These are phyloP conservation scores for Rhyacophila evoluta DNA, from an alignment of 2,888 invertebrate species.

Conservation along the genomic window DNA sequence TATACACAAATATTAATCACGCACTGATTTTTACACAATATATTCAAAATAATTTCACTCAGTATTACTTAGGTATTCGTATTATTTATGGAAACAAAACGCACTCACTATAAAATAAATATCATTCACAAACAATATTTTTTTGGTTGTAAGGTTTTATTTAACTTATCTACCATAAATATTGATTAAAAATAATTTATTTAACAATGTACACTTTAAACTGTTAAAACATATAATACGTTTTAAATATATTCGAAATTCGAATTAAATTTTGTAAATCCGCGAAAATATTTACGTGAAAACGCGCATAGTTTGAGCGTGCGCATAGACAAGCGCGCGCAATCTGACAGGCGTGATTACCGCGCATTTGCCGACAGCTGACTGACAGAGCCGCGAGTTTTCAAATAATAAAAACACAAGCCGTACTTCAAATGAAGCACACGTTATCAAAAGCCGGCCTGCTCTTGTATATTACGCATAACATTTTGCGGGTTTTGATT, in stretches of 20 bases:
- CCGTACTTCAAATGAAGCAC: neutral
- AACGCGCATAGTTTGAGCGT: neutral
- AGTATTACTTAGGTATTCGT: too few species aligned
- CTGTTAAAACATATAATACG: too few species aligned
- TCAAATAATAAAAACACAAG: slow-evolving; percentile 18
- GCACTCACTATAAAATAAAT: too few species aligned
- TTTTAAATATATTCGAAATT: neutral
- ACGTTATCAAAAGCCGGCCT: neutral
- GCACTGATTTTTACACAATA: too few species aligned
- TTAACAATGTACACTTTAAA: neutral
- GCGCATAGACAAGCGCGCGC: slow-evolving; percentile 25
- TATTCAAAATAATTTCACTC: too few species aligned
- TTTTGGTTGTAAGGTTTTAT: too few species aligned
- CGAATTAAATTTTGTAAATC: neutral
- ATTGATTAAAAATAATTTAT: neutral
- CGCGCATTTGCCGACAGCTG: slow-evolving; percentile 26
- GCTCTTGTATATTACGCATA: neutral
- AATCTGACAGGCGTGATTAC: slow-evolving; percentile 24
- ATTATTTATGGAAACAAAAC: too few species aligned
- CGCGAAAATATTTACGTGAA: slow-evolving; percentile 17
- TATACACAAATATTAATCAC: too few species aligned
- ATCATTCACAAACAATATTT: too few species aligned
- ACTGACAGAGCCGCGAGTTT: slow-evolving; percentile 26
- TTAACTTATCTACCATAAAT: neutral
- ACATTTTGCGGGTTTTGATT: neutral